Conservation (phyloP, 53 echinoderm and acorn worm species). For the Holothuria scabra region DNA sequence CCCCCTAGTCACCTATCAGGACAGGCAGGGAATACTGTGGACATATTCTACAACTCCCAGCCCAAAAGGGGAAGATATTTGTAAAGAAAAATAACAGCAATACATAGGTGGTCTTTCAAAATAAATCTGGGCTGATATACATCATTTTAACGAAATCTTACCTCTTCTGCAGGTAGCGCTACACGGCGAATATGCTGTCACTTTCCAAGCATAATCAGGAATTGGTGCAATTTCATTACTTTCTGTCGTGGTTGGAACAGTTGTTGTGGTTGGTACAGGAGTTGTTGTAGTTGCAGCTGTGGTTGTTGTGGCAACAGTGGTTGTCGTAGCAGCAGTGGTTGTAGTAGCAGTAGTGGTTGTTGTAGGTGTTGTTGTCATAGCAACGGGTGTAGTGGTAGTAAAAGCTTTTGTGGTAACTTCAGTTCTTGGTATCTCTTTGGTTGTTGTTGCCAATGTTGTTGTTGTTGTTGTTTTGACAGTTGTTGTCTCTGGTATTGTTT, state of each 20-base stretch:
- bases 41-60: too few relatives aligned
- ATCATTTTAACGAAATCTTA: conserved; percentile 20
- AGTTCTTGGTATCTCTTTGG: background rate
- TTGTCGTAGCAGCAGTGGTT: conserved; percentile 2
- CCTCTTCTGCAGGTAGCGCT: conserved; percentile 85
- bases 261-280: conserved; percentile 4
- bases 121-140: too few relatives aligned
- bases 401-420: background rate
- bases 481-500: background rate
- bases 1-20: too few relatives aligned
- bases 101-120: too few relatives aligned
- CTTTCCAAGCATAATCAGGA: conserved; percentile 68
- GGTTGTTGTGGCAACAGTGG: conserved; percentile 1
- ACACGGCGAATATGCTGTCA: conserved; percentile 74
- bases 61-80: too few relatives aligned
- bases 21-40: too few relatives aligned
- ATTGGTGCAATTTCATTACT: conserved; percentile 25
- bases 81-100: too few relatives aligned
- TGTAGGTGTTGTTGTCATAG: conserved; percentile 6
- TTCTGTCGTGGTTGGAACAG: background rate
- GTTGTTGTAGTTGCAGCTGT: background rate
- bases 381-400: background rate
- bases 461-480: background rate
- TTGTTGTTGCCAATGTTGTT: background rate
- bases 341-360: conserved; percentile 3